Base-by-base conservation (phyloP, 2,113 vertebrate species). In the Piaya cayana region DNA sequence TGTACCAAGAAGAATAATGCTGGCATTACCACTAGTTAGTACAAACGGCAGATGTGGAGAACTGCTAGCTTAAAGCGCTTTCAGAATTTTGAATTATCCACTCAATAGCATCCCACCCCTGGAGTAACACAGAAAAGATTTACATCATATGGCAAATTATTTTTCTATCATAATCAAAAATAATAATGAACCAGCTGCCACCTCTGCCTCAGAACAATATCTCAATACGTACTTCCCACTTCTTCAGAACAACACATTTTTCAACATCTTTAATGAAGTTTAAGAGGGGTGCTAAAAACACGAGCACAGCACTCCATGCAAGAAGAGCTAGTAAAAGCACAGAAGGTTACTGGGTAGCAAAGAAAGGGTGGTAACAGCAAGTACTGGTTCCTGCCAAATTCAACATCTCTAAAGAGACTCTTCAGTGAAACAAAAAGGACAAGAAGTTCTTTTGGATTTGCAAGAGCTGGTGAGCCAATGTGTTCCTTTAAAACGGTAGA, bases 31-130 rank as follows among this genome's bases (percentile, higher is more conserved):
- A 96, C 97, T 78, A 95, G 95, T 98, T 96, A 98, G 96, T 97
- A 97, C 92, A 98, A 95, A 96, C 97, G 96, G 97, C 80, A 97
- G 93, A 93, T 95, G 96, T 98, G 97, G 92, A 97, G 95, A 97
- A 97, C 98, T 98, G 94, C 99, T 98, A 98, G 98, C 97, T 98
- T 94, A 98, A 95, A 60, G 98, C 98, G 18, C 98, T 97, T 97
- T 99, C 99, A 86, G 99, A 98, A 97, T 99, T 99, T 95, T 99
- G 98, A 98, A 99, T 99, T 97, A 99, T 99, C 99, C 99, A 99
- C 96, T 99, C 99, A 97, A 99, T 99, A 93, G 99, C 99, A 97
- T 99, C 99, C 99, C 99, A 99, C 86, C 99, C 99, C 99, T 99
- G 96, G 92, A 98, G 97, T 60, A 96, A 98, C 95, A 98, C 90